Evolutionary conservation across 2,113 vertebrate species (phyloP).

Genomic region (Syrrhaptes paradoxus): DNA sequence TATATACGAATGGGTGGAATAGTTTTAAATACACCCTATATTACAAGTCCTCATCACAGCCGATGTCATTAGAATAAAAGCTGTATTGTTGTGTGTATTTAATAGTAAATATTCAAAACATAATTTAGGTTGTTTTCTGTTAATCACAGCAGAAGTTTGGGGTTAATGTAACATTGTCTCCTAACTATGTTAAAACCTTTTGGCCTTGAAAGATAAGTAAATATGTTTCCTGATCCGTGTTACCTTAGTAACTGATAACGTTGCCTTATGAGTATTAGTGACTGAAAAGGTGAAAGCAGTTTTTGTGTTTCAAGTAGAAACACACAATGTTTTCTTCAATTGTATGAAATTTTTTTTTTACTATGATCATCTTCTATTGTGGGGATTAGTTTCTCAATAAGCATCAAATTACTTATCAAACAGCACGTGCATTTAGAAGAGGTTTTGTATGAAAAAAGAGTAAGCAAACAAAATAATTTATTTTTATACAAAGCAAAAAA

Average conservation of each 20-base stretch:
- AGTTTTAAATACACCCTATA: neutral
- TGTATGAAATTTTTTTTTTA: neutral
- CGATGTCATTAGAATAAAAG: neutral
- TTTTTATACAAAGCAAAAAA: neutral
- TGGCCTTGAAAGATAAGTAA: conserved; percentile 75
- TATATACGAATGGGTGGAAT: neutral
- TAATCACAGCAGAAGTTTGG: conserved; percentile 53
- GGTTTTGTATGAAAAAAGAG: neutral
- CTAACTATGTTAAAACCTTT: conserved; percentile 67
- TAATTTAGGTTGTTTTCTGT: conserved; percentile 45
- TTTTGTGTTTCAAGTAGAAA: conserved; percentile 47
- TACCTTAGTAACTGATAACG: conserved; percentile 78
- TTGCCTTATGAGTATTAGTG: conserved; percentile 67
- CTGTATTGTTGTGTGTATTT: neutral
- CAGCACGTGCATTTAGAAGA: neutral
- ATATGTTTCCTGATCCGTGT: conserved; percentile 65
- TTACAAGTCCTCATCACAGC: neutral
- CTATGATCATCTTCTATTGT: neutral
- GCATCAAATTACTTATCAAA: neutral
- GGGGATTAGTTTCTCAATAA: neutral
- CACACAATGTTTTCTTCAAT: neutral
- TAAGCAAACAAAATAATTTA: neutral
- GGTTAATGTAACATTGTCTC: conserved; percentile 68
- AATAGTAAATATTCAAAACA: conserved; percentile 24
- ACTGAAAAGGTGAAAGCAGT: conserved; percentile 67